Evolutionary conservation across 1,140 invertebrate species (phyloP).

Genomic region (Ceratosolen solmsi): DNA sequence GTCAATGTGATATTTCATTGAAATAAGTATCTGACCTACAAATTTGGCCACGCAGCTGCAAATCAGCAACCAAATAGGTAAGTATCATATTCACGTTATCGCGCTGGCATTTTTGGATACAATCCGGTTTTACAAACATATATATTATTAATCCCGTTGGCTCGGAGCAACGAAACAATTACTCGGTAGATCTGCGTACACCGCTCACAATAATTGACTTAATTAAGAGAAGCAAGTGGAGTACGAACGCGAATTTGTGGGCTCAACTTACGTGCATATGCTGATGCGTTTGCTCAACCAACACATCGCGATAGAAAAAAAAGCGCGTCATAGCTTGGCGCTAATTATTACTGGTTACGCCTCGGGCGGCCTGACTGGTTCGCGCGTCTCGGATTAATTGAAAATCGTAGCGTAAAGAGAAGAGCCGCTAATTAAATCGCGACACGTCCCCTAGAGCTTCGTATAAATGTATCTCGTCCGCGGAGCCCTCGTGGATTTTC

Average conservation of each 20-base stretch:
- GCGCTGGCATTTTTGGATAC: not conserved
- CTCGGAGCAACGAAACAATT: not conserved
- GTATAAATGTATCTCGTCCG: not conserved
- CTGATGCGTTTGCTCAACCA: too few species aligned
- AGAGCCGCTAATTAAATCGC: conserved; percentile 37
- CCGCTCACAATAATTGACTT: not conserved
- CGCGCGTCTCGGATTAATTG: conserved; percentile 25
- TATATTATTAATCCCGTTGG: not conserved
- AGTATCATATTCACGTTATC: not conserved
- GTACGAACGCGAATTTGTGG: too few species aligned
- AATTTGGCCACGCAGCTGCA: not conserved
- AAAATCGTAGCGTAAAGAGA: conserved; percentile 36
- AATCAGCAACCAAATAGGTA: conserved; percentile 2
- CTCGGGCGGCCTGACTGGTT: not conserved
- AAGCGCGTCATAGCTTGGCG: not conserved
- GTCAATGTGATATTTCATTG: not conserved
- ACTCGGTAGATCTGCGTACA: not conserved
- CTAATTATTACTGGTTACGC: not conserved
- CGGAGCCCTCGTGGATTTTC: not conserved
- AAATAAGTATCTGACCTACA: not conserved
- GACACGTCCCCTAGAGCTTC: conserved; percentile 13
- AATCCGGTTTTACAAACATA: not conserved
- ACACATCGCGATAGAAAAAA: not conserved
- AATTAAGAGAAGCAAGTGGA: not conserved
- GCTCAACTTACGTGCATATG: too few species aligned